Conservation (phyloP, 2,888 invertebrate species). For the Cataglyphis altisquamis region DNA sequence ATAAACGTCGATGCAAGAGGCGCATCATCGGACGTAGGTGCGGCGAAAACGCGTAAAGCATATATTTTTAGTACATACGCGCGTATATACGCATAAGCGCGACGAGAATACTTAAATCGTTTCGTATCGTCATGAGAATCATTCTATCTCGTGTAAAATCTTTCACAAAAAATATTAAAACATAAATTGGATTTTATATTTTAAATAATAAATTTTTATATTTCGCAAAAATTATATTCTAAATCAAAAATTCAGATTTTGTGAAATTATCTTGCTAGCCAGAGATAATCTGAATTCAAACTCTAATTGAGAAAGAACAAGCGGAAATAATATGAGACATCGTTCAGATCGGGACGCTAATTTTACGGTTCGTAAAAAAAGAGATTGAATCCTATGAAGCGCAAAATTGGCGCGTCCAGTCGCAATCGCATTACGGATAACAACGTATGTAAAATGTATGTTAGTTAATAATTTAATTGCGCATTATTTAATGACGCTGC, state of each 20-base stretch:
- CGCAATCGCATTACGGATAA: neutral
- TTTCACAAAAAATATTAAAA: neutral
- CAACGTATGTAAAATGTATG: neutral
- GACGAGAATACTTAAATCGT: neutral
- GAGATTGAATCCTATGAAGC: constrained; percentile 26
- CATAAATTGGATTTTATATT: neutral
- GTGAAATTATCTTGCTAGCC: neutral
- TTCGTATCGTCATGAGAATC: neutral
- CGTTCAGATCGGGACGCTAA: neutral
- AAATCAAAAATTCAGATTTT: neutral
- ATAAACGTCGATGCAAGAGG: constrained; percentile 38
- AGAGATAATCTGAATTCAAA: constrained; percentile 1
- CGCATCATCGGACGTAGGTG: constrained; percentile 41
- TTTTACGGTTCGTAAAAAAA: constrained; percentile 42
- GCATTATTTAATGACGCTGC: constrained; percentile 16
- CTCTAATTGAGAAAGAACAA: constrained; percentile 3
- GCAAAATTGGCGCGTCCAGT: constrained; percentile 36
- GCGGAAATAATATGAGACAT: neutral
- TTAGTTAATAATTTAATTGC: constrained; percentile 28
- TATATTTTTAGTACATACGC: constrained; percentile 29
- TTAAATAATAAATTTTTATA: neutral
- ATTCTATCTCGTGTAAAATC: neutral
- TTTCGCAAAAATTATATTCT: neutral
- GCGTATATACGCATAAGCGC: neutral
- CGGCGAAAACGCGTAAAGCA: constrained; percentile 40